Conservation (phyloP, 2,888 invertebrate genomes). For the Cephonodes hylas region DNA sequence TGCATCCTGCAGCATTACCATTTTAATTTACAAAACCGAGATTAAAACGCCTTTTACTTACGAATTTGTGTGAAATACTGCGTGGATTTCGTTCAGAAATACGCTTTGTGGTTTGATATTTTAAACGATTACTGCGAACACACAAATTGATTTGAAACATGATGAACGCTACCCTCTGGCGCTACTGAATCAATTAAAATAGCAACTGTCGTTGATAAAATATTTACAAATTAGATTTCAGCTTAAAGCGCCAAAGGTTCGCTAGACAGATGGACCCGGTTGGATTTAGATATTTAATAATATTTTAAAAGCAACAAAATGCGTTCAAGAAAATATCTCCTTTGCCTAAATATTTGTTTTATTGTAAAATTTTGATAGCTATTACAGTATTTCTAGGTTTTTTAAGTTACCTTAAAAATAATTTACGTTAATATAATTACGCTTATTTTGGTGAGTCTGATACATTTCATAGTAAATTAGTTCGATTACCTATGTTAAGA, state of each 20-base stretch:
- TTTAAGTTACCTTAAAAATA: too few species aligned
- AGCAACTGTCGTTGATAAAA: background rate
- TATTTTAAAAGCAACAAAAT: background rate
- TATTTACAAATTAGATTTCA: background rate
- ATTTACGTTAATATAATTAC: too few species aligned
- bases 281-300: background rate
- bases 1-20: slow-evolving; percentile 3
- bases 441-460: too few species aligned
- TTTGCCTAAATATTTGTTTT: too few species aligned
- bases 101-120: background rate
- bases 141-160: background rate
- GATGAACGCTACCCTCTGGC: background rate
- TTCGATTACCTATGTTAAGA: too few species aligned
- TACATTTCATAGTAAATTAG: too few species aligned
- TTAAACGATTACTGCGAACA: background rate
- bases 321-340: too few species aligned
- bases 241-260: background rate
- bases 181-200: background rate
- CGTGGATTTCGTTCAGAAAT: background rate
- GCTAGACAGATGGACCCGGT: background rate
- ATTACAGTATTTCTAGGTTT: too few species aligned
- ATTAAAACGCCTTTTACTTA: background rate
- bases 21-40: background rate
- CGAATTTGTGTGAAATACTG: background rate
- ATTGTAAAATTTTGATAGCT: too few species aligned